Evolutionary conservation across 2,888 invertebrate species (phyloP), one percentile per base, ranked within the genome.

Genomic region (Abrostola triplasia): DNA sequence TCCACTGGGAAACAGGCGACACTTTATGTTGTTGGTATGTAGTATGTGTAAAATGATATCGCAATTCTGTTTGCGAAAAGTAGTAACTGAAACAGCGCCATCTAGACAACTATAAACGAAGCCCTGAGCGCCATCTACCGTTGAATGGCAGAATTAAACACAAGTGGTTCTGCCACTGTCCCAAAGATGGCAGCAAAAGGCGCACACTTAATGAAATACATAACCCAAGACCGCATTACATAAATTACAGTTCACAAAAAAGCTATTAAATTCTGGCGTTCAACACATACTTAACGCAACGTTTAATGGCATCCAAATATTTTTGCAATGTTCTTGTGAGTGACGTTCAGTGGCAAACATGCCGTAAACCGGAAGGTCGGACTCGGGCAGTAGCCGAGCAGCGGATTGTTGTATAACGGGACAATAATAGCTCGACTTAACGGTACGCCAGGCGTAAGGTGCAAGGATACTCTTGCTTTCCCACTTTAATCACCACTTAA

Each of bases 381-480:
- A 54, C 59, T 59, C 37, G 1, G 24, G 38, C 52, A 49, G 37
- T 8, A 13, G 55, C 36, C 35, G 65, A 62, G 57, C 56, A 67
- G 47, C 49, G 50, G 52, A 52, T 65, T 56, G 65, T 74, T 73
- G 68, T 54, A 59, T 77, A 81, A 76, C 69, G 73, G 73, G 63
- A 73, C 60, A 36, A 13, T 61, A 63, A 77, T 64, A 68, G 65
- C 55, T 42, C 44, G 67, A 67, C 36, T 50, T 72, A 81, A 79
- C 80, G 73, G 81, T 74, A 65, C 24, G 6, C 40, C 36, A 50
- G 36, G 50, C 51, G 51, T 9, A 24, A 24, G 24, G 24, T 10
- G 11, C 65, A 77, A 79, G 78, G 78, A 79, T 75, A 73, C 73
- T 73, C 61, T 77, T 68, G 48, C 72, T 79, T 79, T 72, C 79